Evolutionary conservation across 2,888 invertebrate genomes (phyloP), one percentile per base, ranked within the genome.

Genomic region (Strigamia transsilvanica): DNA sequence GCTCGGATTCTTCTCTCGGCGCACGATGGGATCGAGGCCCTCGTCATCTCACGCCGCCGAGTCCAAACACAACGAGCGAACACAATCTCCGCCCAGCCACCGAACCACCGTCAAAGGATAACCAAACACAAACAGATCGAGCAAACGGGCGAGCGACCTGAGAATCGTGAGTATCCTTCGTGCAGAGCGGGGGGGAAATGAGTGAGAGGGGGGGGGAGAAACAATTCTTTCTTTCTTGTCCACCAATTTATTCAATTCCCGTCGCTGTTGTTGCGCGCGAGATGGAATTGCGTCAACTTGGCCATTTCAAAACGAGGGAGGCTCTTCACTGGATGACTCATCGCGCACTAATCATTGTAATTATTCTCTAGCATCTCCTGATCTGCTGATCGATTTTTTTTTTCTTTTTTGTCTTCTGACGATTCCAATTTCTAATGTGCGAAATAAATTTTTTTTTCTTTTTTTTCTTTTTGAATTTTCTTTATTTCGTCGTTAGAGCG

Each of bases 1-100:
- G 61, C 61, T 66, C 61, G 21, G 61, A 46, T 66, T 66, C 61
- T 66, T 21, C 61, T 66, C 61, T 66, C 23, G 61, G 21, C 61
- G 18, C 21, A 66, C 61, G 18, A 66, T 66, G 61, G 61, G 21
- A 66, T 66, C 61, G 61, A 66, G 21, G 12, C 61, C 61, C 61
- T 66, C 61, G 12, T 66, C 61, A 21, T 21, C 61, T n/a, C 61
- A 4, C 21, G 23, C n/a, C 46, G 38, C 6, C 10, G 38, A 38
- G 6, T 38, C 38, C 38, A 38, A 38, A 38, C 0, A 6, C 38
- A 38, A 38, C 38, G 38, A 38, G 61, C 23, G 9, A 66, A 12
- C 61, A 6, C 21, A 66, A 15, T 27, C 27, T 27, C 27, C 27
- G 27, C 27, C 27, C 27, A 21, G 12, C 61, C 6, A 66, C 21